Base-by-base conservation (phyloP, 2,888 invertebrate species). In the Carpatolechia fugitivella region DNA sequence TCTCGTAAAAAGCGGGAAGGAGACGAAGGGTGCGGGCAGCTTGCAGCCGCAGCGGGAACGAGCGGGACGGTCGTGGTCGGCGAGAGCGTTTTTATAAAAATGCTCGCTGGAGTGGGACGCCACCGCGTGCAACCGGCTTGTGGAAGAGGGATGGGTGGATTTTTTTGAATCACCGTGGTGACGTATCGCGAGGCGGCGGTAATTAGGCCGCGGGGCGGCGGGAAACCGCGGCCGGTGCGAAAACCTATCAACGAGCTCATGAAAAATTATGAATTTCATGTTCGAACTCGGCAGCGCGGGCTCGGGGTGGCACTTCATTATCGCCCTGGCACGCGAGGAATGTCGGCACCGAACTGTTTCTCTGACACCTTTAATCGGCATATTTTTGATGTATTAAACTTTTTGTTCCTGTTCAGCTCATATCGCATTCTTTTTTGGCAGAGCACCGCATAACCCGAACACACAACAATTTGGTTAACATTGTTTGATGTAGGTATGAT, bases 1-100 rank as follows among this genome's bases (percentile, higher is more conserved):
- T 91, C 90, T 90, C 90, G 90, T 90, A 90, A 90, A 91, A 91
- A 91, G 90, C 82, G 90, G 83, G 86, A 90, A 89, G 86, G 91
- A 91, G 90, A 90, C 89, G 90, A 85, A 85, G 85, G 87, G 86
- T 80, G 78, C 82, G 82, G 82, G 81, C 71, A 70, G 78, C 78
- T 80, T 76, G 81, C 82, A 74, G 74, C 69, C 74, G 78, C 76
- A 72, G 72, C 74, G 82, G 83, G 88, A 84, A 84, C 81, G 89
- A 89, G 85, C 87, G 84, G 88, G 89, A 90, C 81, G 83, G 85
- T 68, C 72, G 88, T 78, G 86, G 84, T 88, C 66, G 83, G 80
- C 81, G 78, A 85, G 89, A 86, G 89, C 89, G 90, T 90, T 90
- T 91, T 90, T 89, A 86, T 89, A 90, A 90, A 91, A 90, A 90